These are phyloP conservation scores for Glossosoma conforme DNA, from an alignment of 1,140 invertebrate genomes.

Conservation along the genomic window DNA sequence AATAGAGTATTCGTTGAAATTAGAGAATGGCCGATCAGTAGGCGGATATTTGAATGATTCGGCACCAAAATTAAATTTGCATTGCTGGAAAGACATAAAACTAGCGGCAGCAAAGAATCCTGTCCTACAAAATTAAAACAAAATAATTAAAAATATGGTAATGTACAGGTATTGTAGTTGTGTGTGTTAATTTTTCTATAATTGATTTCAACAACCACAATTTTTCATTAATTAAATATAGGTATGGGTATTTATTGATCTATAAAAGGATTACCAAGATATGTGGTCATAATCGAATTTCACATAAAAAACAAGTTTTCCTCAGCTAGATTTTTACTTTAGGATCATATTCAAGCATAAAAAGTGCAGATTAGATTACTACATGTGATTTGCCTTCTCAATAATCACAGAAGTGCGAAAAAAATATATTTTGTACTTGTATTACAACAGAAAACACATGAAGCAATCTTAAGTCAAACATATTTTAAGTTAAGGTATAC, in stretches of 20 bases:
- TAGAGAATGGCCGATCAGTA: slow-evolving; percentile 56
- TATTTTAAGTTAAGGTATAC: no score
- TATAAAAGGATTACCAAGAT: no score
- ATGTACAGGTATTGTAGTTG: background rate
- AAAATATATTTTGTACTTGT: no score
- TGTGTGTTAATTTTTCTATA: background rate
- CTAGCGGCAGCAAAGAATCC: slow-evolving; percentile 92
- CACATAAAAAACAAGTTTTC: no score
- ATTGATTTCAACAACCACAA: background rate
- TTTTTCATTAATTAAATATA: background rate
- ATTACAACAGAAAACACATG: no score
- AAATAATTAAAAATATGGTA: background rate
- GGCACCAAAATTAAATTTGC: slow-evolving; percentile 88
- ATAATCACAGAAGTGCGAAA: no score
- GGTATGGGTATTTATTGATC: background rate
- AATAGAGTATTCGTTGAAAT: slow-evolving; percentile 73
- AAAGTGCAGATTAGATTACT: no score
- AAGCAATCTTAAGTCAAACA: no score
- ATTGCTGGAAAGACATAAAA: slow-evolving; percentile 95
- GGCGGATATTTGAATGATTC: slow-evolving; percentile 78
- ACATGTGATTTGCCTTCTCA: no score
- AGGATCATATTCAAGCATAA: no score
- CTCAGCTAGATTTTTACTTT: no score
- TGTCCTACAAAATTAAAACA: slow-evolving; percentile 50
- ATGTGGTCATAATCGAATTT: no score